Evolutionary conservation across 2,113 vertebrate genomes (phyloP).

Genomic region (Sinocyclocheilus rhinocerous): DNA sequence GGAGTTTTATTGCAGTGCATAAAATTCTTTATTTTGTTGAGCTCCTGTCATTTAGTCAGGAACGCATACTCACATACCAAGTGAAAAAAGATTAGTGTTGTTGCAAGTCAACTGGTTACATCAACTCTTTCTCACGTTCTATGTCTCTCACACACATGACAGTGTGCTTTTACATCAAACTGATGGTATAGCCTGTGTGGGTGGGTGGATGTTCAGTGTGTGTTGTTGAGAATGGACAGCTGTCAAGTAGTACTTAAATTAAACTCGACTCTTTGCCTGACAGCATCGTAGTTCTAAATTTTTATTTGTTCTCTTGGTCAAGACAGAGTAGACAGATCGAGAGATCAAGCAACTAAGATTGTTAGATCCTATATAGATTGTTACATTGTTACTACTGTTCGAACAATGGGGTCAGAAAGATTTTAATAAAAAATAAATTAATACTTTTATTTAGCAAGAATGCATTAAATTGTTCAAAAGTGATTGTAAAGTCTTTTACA

Average conservation of each 20-base stretch:
- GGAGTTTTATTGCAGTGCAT: neutral
- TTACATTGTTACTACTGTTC: neutral
- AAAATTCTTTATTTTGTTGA: neutral
- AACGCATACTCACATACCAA: neutral
- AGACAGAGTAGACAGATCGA: neutral
- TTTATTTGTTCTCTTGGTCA: neutral
- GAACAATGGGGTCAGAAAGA: neutral
- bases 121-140: neutral
- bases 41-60: neutral
- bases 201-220: slow-evolving; percentile 21
- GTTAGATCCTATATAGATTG: neutral
- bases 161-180: slow-evolving; percentile 22
- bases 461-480: too few species aligned
- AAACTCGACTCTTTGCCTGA: slow-evolving; percentile 29
- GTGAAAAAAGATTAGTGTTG: neutral
- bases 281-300: neutral
- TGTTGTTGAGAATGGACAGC: slow-evolving; percentile 27
- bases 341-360: neutral
- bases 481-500: too few species aligned
- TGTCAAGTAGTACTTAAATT: neutral
- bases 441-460: neutral
- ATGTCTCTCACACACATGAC: neutral
- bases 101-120: too few species aligned
- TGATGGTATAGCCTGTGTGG: slow-evolving; percentile 2
- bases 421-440: neutral